Conservation (phyloP, 2,797 vertebrate genomes). For the Coregonus ussuriensis region DNA sequence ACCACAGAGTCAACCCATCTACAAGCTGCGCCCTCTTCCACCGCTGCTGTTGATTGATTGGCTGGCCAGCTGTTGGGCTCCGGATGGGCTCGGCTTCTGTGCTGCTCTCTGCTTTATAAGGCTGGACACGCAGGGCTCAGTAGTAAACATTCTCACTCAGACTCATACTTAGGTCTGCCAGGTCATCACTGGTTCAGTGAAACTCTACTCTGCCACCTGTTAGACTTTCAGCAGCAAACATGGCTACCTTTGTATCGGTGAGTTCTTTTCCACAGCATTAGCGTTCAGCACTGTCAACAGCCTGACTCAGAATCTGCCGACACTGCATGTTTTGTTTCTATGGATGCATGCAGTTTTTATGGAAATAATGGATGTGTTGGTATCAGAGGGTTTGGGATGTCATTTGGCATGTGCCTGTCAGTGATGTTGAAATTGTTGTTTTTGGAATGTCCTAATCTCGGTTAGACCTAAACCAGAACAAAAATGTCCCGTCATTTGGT, state of each 20-base stretch:
- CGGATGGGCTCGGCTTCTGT: constrained; percentile 21
- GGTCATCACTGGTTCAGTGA: not conserved
- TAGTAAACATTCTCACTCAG: constrained; percentile 59
- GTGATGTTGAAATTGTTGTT: not conserved
- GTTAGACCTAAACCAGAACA: no score
- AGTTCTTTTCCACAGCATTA: constrained; percentile 65
- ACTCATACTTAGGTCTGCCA: not conserved
- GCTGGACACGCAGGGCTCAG: constrained; percentile 34
- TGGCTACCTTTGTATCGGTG: constrained; percentile 81
- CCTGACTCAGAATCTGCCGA: constrained; percentile 25
- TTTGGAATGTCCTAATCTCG: no score
- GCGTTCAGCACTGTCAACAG: constrained; percentile 45
- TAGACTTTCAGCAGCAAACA: constrained; percentile 46
- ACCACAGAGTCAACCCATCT: constrained; percentile 5
- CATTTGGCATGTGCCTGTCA: not conserved
- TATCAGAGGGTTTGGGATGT: not conserved
- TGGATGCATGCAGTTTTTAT: constrained; percentile 22
- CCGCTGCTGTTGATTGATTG: not conserved
- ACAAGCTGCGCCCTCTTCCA: constrained; percentile 17
- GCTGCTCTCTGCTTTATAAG: constrained; percentile 59
- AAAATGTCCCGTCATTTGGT: no score
- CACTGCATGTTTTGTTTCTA: not conserved
- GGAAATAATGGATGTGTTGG: constrained; percentile 22
- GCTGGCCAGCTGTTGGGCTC: constrained; percentile 47
- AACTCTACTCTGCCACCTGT: constrained; percentile 23